A percentile compares a stretch with the other conserved stretches of the same genome.
Conservation (phyloP, 2,888 invertebrate species). For the Calameuta filiformis region DNA sequence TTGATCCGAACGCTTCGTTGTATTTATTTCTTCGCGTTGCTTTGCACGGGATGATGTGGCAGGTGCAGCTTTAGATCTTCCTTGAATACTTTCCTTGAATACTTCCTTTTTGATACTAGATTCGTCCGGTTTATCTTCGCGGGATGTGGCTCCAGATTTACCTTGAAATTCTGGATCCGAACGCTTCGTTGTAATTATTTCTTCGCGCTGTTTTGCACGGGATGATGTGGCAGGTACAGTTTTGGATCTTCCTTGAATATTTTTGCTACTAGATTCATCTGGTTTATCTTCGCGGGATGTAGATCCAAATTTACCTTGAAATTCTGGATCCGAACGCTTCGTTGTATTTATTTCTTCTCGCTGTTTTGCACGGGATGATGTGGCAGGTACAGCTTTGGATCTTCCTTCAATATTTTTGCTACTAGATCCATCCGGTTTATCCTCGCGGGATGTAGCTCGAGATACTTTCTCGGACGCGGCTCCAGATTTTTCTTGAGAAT, state of each 20-base stretch:
- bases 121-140: background rate
- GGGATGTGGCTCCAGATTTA: background rate
- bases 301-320: too few relatives aligned
- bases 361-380: too few relatives aligned
- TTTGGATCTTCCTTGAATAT: background rate
- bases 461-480: background rate
- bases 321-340: too few relatives aligned
- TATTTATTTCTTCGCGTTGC: too few relatives aligned
- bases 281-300: background rate
- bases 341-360: too few relatives aligned
- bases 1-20: too few relatives aligned
- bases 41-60: too few relatives aligned
- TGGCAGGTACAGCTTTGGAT: too few relatives aligned
- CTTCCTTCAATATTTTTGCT: background rate
- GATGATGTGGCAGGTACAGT: background rate
- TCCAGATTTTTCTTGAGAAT: background rate
- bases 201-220: background rate
- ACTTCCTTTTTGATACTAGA: background rate
- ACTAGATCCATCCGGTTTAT: background rate
- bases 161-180: background rate
- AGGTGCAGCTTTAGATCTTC: too few relatives aligned
- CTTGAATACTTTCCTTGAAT: too few relatives aligned
- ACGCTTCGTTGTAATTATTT: background rate
- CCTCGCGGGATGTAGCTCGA: background rate
- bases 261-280: background rate